Conservation (phyloP, 2,797 vertebrate species). For the Epinephelus malabaricus region DNA sequence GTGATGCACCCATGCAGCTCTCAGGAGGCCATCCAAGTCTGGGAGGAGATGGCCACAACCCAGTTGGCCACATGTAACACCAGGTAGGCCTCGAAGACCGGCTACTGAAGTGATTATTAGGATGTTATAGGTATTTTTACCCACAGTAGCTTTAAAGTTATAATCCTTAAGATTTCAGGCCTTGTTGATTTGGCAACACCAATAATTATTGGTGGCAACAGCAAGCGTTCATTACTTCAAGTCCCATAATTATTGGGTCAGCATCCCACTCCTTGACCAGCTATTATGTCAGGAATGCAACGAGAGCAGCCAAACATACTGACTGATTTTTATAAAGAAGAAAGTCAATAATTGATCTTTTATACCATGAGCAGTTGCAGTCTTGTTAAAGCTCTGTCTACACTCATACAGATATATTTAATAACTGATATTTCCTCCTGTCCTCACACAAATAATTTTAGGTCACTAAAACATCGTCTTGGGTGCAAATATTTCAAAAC, state of each 20-base stretch:
- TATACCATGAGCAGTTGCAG: neutral
- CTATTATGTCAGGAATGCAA: neutral
- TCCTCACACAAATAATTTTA: too few relatives aligned
- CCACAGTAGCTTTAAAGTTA: neutral
- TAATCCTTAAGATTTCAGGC: neutral
- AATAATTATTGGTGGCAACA: neutral
- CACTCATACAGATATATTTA: too few relatives aligned
- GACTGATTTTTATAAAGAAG: neutral
- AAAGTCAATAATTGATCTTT: neutral
- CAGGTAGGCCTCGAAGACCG: conserved; percentile 66
- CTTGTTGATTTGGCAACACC: neutral
- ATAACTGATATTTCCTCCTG: too few relatives aligned
- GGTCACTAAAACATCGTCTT: too few relatives aligned
- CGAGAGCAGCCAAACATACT: neutral
- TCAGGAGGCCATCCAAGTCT: conserved; percentile 93
- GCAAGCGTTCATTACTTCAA: neutral
- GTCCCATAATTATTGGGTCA: neutral
- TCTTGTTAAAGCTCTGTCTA: neutral
- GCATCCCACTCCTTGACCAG: too few relatives aligned
- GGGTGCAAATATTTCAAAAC: too few relatives aligned
- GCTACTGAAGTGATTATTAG: neutral
- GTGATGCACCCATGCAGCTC: conserved; percentile 95
- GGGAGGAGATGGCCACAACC: conserved; percentile 95
- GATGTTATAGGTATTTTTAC: neutral
- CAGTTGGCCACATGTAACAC: conserved; percentile 95